Evolutionary conservation across 2,113 vertebrate species (phyloP), one percentile per base, ranked within the genome.

Genomic region (Casuarius casuarius): DNA sequence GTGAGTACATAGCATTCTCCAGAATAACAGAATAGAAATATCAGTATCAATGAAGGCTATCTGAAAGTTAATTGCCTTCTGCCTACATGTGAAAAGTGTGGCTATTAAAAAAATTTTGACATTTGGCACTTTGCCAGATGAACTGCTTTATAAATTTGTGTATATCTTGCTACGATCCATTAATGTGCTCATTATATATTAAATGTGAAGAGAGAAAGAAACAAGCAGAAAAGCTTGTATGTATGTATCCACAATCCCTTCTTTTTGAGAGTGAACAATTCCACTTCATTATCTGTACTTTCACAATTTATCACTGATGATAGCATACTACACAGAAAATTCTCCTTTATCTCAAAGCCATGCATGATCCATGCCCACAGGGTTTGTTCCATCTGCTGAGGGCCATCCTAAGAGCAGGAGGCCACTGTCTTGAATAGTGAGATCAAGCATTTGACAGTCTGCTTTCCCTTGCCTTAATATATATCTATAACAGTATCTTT

Each of bases 381-480:
- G 84, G 9, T 59, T 87, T 91, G 77, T 87, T 91, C 90, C 90
- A 38, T 75, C 87, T 95, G 84, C 73, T 87, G 63, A n/a, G 78
- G 92, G 88, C 72, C 71, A 42, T 62, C 46, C 7, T n/a, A 29
- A 72, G 70, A 77, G 56, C 59, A 46, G 2, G 72, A 83, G 92
- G 89, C 89, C 72, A 85, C 87, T 94, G 91, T 77, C 84, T 92
- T 66, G 74, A 12, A 14, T 78, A 42, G 74, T 23, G 79, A 91
- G 90, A 95, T 95, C 40, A 52, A 52, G 56, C 61, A 14, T 35
- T 77, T 5, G 70, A 89, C 87, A 95, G 74, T 61, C 73, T 46
- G 56, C 51, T 95, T 87, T 84, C 87, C 87, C 73, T 89, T 70
- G 67, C 89, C 75, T 84, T 62, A 7, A 0, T n/a, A 14, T 70